These are phyloP conservation scores for Calcarius lapponicus DNA, from an alignment of 2,797 vertebrate genomes.

Conservation along the genomic window DNA sequence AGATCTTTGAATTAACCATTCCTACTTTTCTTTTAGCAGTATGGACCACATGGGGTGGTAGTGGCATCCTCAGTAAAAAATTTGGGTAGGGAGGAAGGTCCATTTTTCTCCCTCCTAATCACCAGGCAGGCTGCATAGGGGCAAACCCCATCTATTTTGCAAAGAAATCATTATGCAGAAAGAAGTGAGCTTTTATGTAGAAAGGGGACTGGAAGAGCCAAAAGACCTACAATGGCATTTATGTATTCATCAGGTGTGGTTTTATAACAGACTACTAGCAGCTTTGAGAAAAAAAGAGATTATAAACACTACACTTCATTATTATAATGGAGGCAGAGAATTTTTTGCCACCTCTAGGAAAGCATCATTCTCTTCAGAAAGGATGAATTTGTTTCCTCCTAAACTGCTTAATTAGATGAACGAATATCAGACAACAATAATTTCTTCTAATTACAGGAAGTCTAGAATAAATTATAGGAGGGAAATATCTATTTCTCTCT, in stretches of 20 bases:
- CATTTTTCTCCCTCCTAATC: not conserved
- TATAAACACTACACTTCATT: not conserved
- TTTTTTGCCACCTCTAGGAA: not conserved
- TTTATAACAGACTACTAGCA: not conserved
- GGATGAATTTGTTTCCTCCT: constrained; percentile 25
- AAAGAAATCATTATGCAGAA: not conserved
- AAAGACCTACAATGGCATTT: not conserved
- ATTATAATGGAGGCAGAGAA: not conserved
- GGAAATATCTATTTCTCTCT: constrained; percentile 24
- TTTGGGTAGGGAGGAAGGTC: not conserved
- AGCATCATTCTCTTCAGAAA: not conserved
- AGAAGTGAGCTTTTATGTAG: not conserved
- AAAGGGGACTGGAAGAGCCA: not conserved
- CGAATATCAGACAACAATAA: not conserved
- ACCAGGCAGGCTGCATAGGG: not conserved
- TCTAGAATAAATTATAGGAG: constrained; percentile 38
- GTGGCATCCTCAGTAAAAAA: not conserved
- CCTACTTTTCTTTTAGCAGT: not conserved
- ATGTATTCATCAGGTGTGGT: not conserved
- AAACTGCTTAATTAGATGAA: constrained; percentile 42
- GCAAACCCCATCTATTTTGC: not conserved
- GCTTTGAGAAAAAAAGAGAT: not conserved
- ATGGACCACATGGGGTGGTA: not conserved
- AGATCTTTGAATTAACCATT: not conserved
- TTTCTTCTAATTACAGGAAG: constrained; percentile 49